Evolutionary conservation across 2,113 vertebrate species (phyloP), one percentile per base, ranked within the genome.

Genomic region (Gambusia holbrooki): DNA sequence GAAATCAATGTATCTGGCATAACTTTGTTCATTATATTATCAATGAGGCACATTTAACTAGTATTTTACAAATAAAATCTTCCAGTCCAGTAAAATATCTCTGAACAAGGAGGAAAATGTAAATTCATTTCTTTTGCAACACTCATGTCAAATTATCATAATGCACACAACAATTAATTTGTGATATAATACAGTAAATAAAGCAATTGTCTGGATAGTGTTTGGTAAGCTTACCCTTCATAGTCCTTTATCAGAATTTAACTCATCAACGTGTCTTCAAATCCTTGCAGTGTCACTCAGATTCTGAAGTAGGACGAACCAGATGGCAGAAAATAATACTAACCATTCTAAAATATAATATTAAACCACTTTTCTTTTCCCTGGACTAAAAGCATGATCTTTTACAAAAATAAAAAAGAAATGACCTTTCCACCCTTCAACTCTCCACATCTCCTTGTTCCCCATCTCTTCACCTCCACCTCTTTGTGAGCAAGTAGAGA

Each of bases 401-500:
- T 42, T 42, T 15, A 14, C 12, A 42, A 42, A 42, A 42, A 19
- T 17, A 17, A 48, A 48, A 35, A 35, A 35, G 8, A 35, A 45
- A 15, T 45, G 3, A 48, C 17, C 45, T 17, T 42, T 42, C 14
- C 40, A 14, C 3, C 13, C 40, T 42, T 42, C 40, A 42, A 37
- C 2, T 15, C 40, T 13, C 40, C 40, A 42, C 13, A 65, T 80
- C 51, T 77, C 70, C 33, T 64, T 62, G 63, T 66, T 80, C 62
- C 32, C 60, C 8, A 58, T 81, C 74, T 82, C 64, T 54, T 82
- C 74, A 73, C 84, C 75, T 78, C 48, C 22, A 79, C 65, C 10
- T 82, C 69, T 73, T 45, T 71, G 48, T 3, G 40, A 80, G 77
- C 66, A 77, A 68, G 66, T 67, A 51, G 19, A 82, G 79, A 82